Evolutionary conservation across 2,113 vertebrate species (phyloP).

Genomic region (Merops nubicus): DNA sequence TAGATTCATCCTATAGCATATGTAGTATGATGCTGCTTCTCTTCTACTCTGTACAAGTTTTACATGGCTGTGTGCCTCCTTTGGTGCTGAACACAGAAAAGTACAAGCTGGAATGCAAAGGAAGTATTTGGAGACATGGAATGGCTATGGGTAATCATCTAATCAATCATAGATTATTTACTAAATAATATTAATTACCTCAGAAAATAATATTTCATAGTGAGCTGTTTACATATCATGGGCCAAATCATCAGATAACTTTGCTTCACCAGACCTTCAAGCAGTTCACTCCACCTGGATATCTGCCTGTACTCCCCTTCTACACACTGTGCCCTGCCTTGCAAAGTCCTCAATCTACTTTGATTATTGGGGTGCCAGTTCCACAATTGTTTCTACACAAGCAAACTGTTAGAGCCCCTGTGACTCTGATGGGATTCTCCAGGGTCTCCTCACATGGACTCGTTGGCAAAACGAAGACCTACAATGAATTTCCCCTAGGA

Average conservation of each 20-base stretch:
- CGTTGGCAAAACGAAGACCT: not conserved
- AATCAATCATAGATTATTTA: not conserved
- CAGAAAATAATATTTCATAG: slow-evolving; percentile 67
- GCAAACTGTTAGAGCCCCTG: not conserved
- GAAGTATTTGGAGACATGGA: slow-evolving; percentile 42
- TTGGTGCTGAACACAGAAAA: slow-evolving; percentile 59
- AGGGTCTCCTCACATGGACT: not conserved
- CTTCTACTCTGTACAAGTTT: slow-evolving; percentile 69
- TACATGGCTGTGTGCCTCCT: slow-evolving; percentile 73
- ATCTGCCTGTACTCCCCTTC: not conserved
- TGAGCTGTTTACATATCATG: slow-evolving; percentile 44
- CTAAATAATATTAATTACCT: slow-evolving; percentile 71
- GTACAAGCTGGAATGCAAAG: slow-evolving; percentile 60
- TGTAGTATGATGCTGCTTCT: slow-evolving; percentile 82
- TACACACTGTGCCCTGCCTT: not conserved
- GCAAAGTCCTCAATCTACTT: not conserved
- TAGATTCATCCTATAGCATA: slow-evolving; percentile 63
- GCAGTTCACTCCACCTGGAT: not conserved
- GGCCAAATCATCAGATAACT: slow-evolving; percentile 47
- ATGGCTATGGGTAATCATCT: slow-evolving; percentile 69
- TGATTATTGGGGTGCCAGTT: not conserved
- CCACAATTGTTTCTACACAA: not conserved
- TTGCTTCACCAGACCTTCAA: not conserved
- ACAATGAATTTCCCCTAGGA: not conserved
- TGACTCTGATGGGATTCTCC: not conserved